phyloP scores from a whole-genome alignment of 2,888 invertebrate species.

The Scrobipalpa atriplicella region DNA sequence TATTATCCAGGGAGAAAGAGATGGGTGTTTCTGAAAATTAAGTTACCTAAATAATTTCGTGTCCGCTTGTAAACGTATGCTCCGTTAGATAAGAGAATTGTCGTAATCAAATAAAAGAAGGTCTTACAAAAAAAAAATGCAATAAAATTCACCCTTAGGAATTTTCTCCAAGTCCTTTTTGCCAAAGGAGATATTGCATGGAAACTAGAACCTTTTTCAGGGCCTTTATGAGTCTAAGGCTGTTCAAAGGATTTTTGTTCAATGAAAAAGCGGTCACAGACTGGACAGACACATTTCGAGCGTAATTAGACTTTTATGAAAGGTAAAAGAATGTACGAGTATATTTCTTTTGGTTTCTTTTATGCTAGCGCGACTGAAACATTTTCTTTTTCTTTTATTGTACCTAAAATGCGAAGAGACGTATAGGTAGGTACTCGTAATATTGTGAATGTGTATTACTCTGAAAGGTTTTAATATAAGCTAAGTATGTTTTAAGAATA shows the following conservation, averaged over 20 bases:
- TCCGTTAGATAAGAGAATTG: too few relatives aligned
- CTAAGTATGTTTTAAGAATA: too few relatives aligned
- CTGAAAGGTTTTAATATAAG: too few relatives aligned
- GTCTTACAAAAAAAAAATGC: background rate
- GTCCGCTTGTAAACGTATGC: background rate
- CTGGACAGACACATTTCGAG: constrained; percentile 13
- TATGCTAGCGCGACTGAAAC: background rate
- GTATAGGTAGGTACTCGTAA: too few relatives aligned
- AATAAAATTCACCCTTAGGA: background rate
- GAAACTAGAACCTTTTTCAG: constrained; percentile 16
- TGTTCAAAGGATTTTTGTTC: constrained; percentile 17
- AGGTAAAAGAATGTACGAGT: constrained; percentile 8
- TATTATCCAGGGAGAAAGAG: too few relatives aligned
- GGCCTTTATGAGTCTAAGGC: background rate
- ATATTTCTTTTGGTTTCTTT: background rate
- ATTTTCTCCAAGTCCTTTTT: background rate
- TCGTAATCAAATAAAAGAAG: background rate
- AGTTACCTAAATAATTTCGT: too few relatives aligned
- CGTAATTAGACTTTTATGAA: constrained; percentile 20
- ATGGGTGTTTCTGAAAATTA: too few relatives aligned
- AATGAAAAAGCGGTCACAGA: constrained; percentile 16
- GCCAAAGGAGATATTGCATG: background rate
- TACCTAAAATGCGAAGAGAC: too few relatives aligned
- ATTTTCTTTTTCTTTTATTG: background rate
- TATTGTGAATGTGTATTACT: too few relatives aligned